A percentile compares a stretch with the other conserved stretches of the same genome.
Evolutionary conservation across 2,113 vertebrate species (phyloP).

Genomic region (Muscicapa adusta): DNA sequence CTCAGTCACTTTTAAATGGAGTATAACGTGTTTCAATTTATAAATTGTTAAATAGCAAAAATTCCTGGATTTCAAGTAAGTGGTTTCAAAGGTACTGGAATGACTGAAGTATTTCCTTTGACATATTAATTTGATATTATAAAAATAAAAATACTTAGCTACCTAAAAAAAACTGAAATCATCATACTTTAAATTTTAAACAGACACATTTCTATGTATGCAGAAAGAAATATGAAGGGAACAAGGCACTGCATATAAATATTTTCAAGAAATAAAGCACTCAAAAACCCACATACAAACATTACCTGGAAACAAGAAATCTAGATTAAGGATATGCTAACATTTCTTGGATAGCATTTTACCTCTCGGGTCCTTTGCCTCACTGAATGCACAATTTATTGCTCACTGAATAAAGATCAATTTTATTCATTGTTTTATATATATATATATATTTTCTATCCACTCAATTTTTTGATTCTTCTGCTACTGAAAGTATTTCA

Average conservation of each 20-base stretch:
- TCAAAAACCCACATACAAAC: neutral
- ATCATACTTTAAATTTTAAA: neutral
- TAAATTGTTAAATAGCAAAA: neutral
- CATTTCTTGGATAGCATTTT: neutral
- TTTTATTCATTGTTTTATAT: neutral
- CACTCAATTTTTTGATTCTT: neutral
- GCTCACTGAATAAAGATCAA: neutral
- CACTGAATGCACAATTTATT: neutral
- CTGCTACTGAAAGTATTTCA: neutral
- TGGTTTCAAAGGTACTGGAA: neutral
- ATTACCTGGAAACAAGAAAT: neutral
- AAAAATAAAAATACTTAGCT: neutral
- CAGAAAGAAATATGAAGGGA: neutral
- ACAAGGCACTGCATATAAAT: neutral
- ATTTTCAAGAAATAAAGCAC: neutral
- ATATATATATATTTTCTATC: neutral
- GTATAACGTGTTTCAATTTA: neutral
- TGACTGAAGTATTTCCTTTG: neutral
- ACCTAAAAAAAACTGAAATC: neutral
- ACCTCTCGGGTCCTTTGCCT: fast-evolving
- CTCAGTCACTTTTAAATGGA: neutral
- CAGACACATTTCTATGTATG: neutral
- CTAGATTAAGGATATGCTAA: neutral
- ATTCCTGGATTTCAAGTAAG: neutral
- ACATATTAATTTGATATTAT: neutral